These are phyloP conservation scores for Andrena hattorfiana DNA, from an alignment of 2,888 invertebrate genomes.

Conservation along the genomic window DNA sequence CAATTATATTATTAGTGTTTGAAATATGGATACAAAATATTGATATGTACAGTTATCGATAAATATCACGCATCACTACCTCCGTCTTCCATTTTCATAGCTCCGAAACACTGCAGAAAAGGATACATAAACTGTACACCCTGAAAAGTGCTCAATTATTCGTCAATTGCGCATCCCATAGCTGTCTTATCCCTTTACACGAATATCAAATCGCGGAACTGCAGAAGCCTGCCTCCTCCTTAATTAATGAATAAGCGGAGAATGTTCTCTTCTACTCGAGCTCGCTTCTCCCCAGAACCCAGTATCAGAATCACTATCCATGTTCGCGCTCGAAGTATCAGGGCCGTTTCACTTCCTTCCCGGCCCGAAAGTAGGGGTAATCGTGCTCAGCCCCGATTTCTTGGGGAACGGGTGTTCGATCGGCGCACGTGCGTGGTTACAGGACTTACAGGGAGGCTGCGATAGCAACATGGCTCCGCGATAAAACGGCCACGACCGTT, in stretches of 20 bases:
- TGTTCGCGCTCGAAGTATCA: slow-evolving; percentile 1
- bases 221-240: not conserved
- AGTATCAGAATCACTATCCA: slow-evolving; percentile 10
- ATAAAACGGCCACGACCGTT: slow-evolving; percentile 51
- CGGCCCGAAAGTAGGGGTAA: slow-evolving; percentile 42
- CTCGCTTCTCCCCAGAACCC: not conserved
- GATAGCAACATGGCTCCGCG: slow-evolving; percentile 26
- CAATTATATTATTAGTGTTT: too few species aligned
- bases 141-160: too few species aligned
- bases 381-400: slow-evolving; percentile 29
- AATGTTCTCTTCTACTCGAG: not conserved
- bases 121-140: too few species aligned
- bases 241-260: not conserved
- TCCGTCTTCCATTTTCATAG: too few species aligned
- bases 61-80: too few species aligned
- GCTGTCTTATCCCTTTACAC: not conserved
- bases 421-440: slow-evolving; percentile 42
- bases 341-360: slow-evolving; percentile 11
- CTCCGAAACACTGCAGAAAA: too few species aligned
- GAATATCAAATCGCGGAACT: not conserved
- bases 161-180: too few species aligned
- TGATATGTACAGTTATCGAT: too few species aligned
- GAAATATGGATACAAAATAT: too few species aligned
- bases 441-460: not conserved
- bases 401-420: slow-evolving; percentile 31